Base-by-base conservation (phyloP, 2,797 vertebrate genomes). In the Phoxinus dragarum region DNA sequence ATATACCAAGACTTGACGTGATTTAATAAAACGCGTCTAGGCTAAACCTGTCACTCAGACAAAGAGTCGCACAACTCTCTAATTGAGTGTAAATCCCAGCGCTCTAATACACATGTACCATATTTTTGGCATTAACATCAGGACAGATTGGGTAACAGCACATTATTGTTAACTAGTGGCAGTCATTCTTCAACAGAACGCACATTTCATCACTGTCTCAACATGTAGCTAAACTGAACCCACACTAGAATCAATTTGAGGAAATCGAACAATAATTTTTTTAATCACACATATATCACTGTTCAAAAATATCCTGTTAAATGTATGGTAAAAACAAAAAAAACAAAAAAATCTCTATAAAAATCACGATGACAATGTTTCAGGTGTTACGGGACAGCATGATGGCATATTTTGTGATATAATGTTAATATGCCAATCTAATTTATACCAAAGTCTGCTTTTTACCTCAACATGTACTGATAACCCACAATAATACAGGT, bases 11-110 rank as follows among this genome's bases (percentile, higher is more conserved):
- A 86, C 87, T 85, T 87, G 84, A 88, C 78, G 87, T 88, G 89
- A 90, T 91, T 89, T 92, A 93, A 92, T 91, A 87, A 80, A 93
- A 93, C 91, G 77, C 88, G 91, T 91, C 92, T 90, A 89, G 91
- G 91, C 90, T 90, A 90, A 88, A 85, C 89, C 92, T 88, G 91
- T 94, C 94, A 84, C 84, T 90, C 73, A 88, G 72, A 86, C 71
- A 74, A 86, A 83, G 84, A 47, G 61, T 87, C 84, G 61, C 74
- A 80, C 69, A 78, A 38, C 40, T 56, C 78, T 90, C 61, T 88
- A 88, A 88, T 89, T 89, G 80, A 85, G 82, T 49, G 75, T 79
- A 83, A 88, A 75, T 88, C 88, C 67, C 86, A 71, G 44, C 2
- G 42, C 61, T 6, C 73, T 85, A 82, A 87, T 89, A 72, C 64